Evolutionary conservation across 1,140 invertebrate species (phyloP), one percentile per base, ranked within the genome.

Genomic region (Drosophila mayri): DNA sequence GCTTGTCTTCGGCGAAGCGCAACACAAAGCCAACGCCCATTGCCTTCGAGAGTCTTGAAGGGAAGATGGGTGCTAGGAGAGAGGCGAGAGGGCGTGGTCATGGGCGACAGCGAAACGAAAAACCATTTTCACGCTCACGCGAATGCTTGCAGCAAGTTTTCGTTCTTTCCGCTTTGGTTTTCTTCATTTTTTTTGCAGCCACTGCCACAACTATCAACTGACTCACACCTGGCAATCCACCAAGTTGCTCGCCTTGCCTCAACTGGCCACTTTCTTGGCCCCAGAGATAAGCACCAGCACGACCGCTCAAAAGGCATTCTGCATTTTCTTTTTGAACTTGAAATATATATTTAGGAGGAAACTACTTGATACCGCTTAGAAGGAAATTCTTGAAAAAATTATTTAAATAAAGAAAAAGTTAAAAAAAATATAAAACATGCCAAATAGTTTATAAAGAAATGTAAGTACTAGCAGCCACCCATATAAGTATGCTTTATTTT

Each of bases 71-170:
- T 38, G 57, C 18, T 12, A 4, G 20, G 28, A 22, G 35, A 8
- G 1, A 4, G 49, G n/a, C 16, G 35, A 25, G 2, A 7, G 37
- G 47, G 18, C 25, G 49, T 16, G 35, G 41, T 49, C 43, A 60
- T 76, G 73, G 72, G 73, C 61, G 61, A 49, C 46, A 77, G 73
- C 63, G 75, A 77, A 78, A 88, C 80, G 84, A 90, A 87, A 87
- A 87, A 88, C 84, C 84, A 88, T 87, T 87, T 87, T 87, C 84
- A 87, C 84, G 84, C 84, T 87, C 84, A 87, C 84, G 84, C 84
- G 84, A 88, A 68, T 87, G 84, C 80, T 82, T 87, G 79, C 60
- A 86, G 65, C 72, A 78, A 86, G 72, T 88, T 85, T 85, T 85
- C 73, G 80, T 68, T 70, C 38, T 44, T 70, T 70, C 74, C 73